Base-by-base conservation (phyloP, 2,797 vertebrate species). In the Limosa lapponica region DNA sequence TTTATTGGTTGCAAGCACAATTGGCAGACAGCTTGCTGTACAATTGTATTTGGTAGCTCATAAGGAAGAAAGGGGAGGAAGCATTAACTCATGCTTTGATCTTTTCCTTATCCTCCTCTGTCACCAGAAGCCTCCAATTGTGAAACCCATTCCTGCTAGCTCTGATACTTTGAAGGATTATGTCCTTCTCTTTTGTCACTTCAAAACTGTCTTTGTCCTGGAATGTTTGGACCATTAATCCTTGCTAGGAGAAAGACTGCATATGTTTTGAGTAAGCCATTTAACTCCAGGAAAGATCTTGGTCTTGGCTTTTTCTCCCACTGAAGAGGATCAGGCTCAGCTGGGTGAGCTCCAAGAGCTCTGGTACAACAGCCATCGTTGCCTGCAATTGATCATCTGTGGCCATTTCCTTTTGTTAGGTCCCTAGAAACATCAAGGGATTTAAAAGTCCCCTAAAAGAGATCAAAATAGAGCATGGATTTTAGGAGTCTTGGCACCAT, bases 1-100 rank as follows among this genome's bases (percentile, higher is more conserved):
- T 93, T 41, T 62, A 75, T 87, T 87, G 13, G 44, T 93, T 87
- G 54, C 36, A 94, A 90, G 14, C 20, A 75, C 25, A 87, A 64
- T 25, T 96, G 87, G 66, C 93, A 91, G 82, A 61, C 54, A 79
- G 41, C 43, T 89, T 72, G 36, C 32, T 72, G 25, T 34, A 55
- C 39, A 74, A 34, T 41, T 93, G 39, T 58, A 37, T 72, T 90
- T 88, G 39, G n/a, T 93, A 67, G 52, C 78, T 83, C 41, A 24
- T 70, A 34, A 37, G 32, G 43, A 72, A 95, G 75, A 93, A 61
- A 75, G 28, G 8, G 3, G 7, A 88, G 58, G 66, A 89, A 90
- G 39, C n/a, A 75, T 94, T 92, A 92, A 91, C 37, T 88, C 67
- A 44, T 46, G 58, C 77, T 94, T 93, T 95, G 89, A 94, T 95